These are phyloP conservation scores for Bryconaethiops microstoma DNA, from an alignment of 2,797 vertebrate genomes.

Conservation along the genomic window DNA sequence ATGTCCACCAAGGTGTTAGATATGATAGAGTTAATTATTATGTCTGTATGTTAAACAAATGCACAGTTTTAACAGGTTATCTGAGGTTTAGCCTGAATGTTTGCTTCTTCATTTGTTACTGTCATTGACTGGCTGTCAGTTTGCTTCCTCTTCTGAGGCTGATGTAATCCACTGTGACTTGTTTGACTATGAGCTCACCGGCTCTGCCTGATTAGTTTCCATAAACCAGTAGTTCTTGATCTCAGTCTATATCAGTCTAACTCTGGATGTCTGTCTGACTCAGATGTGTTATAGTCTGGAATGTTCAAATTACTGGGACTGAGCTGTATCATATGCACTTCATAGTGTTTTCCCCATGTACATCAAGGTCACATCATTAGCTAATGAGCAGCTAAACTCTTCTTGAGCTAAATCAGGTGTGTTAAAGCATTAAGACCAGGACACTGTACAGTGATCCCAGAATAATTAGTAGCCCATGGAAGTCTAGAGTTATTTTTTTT, in stretches of 20 bases:
- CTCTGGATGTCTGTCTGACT: not conserved
- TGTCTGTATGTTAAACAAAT: not conserved
- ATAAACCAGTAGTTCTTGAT: not conserved
- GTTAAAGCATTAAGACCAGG: too few species aligned
- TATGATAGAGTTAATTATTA: not conserved
- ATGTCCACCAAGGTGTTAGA: not conserved
- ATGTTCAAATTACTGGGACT: too few species aligned
- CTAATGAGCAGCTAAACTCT: too few species aligned
- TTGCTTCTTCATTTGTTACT: conserved; percentile 16
- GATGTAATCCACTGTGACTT: conserved; percentile 28
- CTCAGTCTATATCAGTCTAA: not conserved
- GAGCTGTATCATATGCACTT: too few species aligned
- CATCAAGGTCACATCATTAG: too few species aligned
- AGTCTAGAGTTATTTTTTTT: too few species aligned
- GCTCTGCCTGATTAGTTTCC: not conserved
- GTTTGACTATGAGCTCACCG: conserved; percentile 10
- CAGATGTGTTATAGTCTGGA: not conserved
- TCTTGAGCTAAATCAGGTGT: too few species aligned
- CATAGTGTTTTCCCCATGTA: too few species aligned
- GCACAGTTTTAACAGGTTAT: not conserved
- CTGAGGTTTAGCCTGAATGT: conserved; percentile 5
- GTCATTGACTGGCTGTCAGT: conserved; percentile 1
- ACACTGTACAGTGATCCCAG: too few species aligned
- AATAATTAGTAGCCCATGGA: too few species aligned
- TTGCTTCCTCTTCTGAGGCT: conserved; percentile 29